A percentile compares a stretch with the other conserved stretches of the same genome.
Conservation (phyloP, 1,140 invertebrate genomes). For the Leptonema lineaticorne region DNA sequence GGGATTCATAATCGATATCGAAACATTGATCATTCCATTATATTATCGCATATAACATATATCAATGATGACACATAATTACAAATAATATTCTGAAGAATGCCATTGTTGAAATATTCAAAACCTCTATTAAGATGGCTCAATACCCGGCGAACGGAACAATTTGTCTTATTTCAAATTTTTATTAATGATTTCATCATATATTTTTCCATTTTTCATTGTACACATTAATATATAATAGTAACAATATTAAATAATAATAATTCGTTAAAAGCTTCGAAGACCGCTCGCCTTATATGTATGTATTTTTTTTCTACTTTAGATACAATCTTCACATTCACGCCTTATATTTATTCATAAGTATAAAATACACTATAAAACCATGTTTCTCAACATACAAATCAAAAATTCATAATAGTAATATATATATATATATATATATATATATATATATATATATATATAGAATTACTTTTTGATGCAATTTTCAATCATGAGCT, state of each 20-base stretch:
- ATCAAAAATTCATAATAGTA: no score
- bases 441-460: background rate
- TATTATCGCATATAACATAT: background rate
- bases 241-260: background rate
- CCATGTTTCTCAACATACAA: no score
- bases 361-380: no score
- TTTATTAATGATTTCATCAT: constrained; percentile 1
- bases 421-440: background rate
- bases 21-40: constrained; percentile 2
- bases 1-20: background rate
- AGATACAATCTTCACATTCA: background rate
- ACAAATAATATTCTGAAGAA: background rate
- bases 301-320: background rate
- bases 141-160: background rate
- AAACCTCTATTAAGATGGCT: background rate
- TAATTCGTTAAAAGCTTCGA: background rate
- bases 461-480: background rate
- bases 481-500: background rate
- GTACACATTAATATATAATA: background rate
- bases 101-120: background rate
- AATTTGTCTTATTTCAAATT: constrained; percentile 8
- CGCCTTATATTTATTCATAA: no score
- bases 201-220: background rate
- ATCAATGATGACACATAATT: constrained; percentile 6
- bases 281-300: background rate